These are phyloP conservation scores for Porites australiensis DNA, from an alignment of 64 coral and sea anemone genomes.

Conservation along the genomic window DNA sequence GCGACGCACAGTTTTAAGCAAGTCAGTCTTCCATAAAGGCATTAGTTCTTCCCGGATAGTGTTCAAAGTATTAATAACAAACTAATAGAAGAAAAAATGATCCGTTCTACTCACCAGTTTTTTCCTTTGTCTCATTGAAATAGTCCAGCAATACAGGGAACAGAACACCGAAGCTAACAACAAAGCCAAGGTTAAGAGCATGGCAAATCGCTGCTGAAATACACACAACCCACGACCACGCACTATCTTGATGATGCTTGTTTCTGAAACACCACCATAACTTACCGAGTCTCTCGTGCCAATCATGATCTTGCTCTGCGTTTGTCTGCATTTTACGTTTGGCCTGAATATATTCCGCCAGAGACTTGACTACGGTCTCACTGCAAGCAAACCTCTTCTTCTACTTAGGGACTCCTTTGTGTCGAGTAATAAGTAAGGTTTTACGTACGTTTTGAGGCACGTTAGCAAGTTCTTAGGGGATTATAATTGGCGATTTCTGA, in stretches of 20 bases:
- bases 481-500: too few relatives aligned
- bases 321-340: not conserved
- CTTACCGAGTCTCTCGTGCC: not conserved
- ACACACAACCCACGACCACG: slow-evolving; percentile 72
- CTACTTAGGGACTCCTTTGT: too few relatives aligned
- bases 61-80: not conserved
- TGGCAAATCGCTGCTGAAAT: slow-evolving; percentile 39
- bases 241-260: slow-evolving; percentile 51
- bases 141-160: slow-evolving; percentile 55
- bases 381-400: too few relatives aligned
- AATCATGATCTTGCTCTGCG: not conserved
- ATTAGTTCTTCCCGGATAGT: not conserved
- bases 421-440: too few relatives aligned
- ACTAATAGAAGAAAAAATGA: not conserved
- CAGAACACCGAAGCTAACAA: slow-evolving; percentile 41
- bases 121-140: slow-evolving; percentile 66
- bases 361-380: too few relatives aligned
- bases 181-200: slow-evolving; percentile 12
- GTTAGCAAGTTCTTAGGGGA: too few relatives aligned
- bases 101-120: not conserved
- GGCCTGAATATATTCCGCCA: too few relatives aligned
- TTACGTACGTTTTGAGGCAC: too few relatives aligned
- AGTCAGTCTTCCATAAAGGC: too few relatives aligned
- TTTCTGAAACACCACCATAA: not conserved
- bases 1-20: too few relatives aligned